Evolutionary conservation across 2,797 vertebrate genomes (phyloP).

Genomic region (Hydrolagus colliei): DNA sequence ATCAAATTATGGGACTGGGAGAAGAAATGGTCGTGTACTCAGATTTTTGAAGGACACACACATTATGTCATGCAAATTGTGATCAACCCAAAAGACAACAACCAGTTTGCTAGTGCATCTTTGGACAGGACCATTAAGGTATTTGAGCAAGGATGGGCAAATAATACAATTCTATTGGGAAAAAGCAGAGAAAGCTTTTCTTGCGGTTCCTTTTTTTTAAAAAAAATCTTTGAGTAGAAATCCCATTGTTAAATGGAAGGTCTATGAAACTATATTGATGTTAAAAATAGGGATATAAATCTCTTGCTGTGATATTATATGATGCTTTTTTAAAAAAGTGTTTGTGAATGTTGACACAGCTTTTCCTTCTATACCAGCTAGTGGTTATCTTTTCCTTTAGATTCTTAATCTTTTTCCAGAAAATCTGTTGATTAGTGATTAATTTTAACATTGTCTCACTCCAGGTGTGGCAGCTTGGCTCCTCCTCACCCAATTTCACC

Average conservation of each 20-base stretch:
- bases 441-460: conserved; percentile 19
- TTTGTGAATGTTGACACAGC: neutral
- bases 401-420: neutral
- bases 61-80: conserved; percentile 99
- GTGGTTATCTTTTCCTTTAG: neutral
- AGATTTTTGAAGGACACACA: conserved; percentile 96
- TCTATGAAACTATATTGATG: neutral
- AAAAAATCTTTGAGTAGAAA: neutral
- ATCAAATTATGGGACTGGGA: conserved; percentile 99
- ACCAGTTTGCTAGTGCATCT: conserved; percentile 95
- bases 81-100: conserved; percentile 97
- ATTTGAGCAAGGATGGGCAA: conserved; percentile 28
- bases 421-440: neutral
- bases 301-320: neutral
- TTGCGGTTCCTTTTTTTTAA: neutral
- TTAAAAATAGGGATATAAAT: neutral
- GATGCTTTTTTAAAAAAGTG: neutral
- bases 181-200: neutral
- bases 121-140: conserved; percentile 96
- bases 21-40: conserved; percentile 95
- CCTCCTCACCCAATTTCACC: conserved; percentile 93
- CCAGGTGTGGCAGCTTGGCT: conserved; percentile 95
- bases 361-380: too few species aligned
- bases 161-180: neutral
- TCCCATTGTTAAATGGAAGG: neutral